These are phyloP conservation scores for Rhynchophorus ferrugineus DNA, from an alignment of 1,140 invertebrate species.

Conservation along the genomic window DNA sequence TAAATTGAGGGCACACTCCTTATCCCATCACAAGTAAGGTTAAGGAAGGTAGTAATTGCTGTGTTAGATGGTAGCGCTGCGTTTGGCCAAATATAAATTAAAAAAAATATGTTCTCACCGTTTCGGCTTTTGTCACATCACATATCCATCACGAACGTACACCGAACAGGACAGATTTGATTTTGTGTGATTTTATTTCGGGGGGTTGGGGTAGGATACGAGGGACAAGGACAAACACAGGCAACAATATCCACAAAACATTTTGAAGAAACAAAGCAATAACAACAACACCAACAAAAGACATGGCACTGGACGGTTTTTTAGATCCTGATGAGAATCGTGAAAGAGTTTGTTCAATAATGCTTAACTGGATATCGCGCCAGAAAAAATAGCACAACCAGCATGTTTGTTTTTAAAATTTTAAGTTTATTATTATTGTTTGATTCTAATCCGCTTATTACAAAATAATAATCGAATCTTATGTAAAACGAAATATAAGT, in stretches of 20 bases:
- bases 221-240: slow-evolving; percentile 7
- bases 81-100: slow-evolving; percentile 16
- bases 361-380: slow-evolving; percentile 24
- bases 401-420: slow-evolving; percentile 6
- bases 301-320: not conserved
- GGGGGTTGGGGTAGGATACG: not conserved
- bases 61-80: slow-evolving; percentile 18
- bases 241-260: slow-evolving; percentile 25
- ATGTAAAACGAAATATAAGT: slow-evolving; percentile 27
- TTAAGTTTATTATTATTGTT: slow-evolving; percentile 27
- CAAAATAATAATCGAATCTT: slow-evolving; percentile 38
- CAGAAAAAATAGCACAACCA: slow-evolving; percentile 22
- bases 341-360: not conserved
- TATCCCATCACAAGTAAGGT: slow-evolving; percentile 51
- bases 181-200: not conserved
- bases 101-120: slow-evolving; percentile 30
- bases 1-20: slow-evolving; percentile 48
- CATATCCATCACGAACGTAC: slow-evolving; percentile 18
- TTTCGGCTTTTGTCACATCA: slow-evolving; percentile 19
- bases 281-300: slow-evolving; percentile 3
- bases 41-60: slow-evolving; percentile 32
- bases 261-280: slow-evolving; percentile 2
- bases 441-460: slow-evolving; percentile 37
- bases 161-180: slow-evolving; percentile 1
- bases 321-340: not conserved